Base-by-base conservation (phyloP, 2,888 invertebrate species). In the Tachystola acroxantha region DNA sequence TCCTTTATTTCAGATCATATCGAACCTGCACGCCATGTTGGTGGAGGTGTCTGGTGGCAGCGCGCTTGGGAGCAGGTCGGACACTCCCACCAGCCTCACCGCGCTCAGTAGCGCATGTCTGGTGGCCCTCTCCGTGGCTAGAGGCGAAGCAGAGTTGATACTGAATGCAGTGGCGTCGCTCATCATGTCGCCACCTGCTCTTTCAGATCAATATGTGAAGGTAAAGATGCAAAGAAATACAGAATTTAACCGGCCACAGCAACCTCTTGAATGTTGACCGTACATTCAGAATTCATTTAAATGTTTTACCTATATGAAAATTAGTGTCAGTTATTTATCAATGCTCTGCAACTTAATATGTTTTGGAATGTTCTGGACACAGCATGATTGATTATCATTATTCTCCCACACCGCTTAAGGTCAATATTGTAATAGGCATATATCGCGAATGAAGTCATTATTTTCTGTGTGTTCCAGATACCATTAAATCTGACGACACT, bases 31-130 rank as follows among this genome's bases (percentile, higher is more conserved):
- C 70, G 91, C 93, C 47, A 89, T 97, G 54, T 80, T 98, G 32
- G 88, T 96, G 52, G 95, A 96, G 54, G 88, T 97, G 48, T 92
- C 96, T 1, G 93, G 93, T 30, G 90, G 92, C 85, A 36, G 88
- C 84, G 50, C 62, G 0, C 53, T 63, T 1, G 44, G 45, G 7
- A 71, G 64, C 7, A 52, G 52, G 10, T 37, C 50, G 3, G 89
- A 90, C 1, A 86, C 89, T 53, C 91, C 93, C 10, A 90, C 89
- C 44, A 91, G 90, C 50, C 89, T 98, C 56, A 95, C 96, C 11
- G 93, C 96, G 3, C 90, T 96, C 40, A 96, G 97, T 34, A 96
- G 96, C 68, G 94, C 98, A 1, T 97, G 97, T 53, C 88, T 99
- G 6, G 89, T 98, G 35, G 96, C 97, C 36, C 87, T 99, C 42